Percentiles rank a stretch among this genome's conserved stretches.
Conservation (phyloP, 2,888 invertebrate species). For the Lithophane socia region DNA sequence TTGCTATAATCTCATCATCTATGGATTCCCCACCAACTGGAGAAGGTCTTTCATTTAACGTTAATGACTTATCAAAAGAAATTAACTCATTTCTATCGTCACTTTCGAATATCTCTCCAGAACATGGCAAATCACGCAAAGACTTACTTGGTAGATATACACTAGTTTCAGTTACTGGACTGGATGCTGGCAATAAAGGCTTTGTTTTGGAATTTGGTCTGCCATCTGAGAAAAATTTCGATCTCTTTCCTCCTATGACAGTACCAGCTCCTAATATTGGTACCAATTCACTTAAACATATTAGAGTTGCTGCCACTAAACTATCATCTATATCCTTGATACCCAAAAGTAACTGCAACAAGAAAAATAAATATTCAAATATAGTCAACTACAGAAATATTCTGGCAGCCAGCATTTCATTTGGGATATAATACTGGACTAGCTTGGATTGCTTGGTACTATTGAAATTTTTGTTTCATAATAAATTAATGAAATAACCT, state of each 20-base stretch:
- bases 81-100: constrained; percentile 71
- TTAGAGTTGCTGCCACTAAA: constrained; percentile 95
- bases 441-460: neutral
- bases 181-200: constrained; percentile 54
- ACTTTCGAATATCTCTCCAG: constrained; percentile 77
- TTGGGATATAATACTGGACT: neutral
- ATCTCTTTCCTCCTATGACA: constrained; percentile 95
- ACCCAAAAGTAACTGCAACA: constrained; percentile 93
- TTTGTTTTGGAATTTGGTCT: constrained; percentile 91
- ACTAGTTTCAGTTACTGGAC: constrained; percentile 65
- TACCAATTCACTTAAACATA: constrained; percentile 95
- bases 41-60: constrained; percentile 93
- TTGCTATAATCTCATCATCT: constrained; percentile 78
- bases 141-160: constrained; percentile 74
- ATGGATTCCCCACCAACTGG: constrained; percentile 96
- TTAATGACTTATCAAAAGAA: constrained; percentile 80
- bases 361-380: neutral
- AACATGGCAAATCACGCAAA: constrained; percentile 80
- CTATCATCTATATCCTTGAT: constrained; percentile 96
- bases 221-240: constrained; percentile 96
- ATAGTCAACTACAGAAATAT: neutral
- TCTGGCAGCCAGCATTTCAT: neutral
- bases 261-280: constrained; percentile 96
- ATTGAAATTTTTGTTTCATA: neutral
- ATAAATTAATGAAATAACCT: constrained; percentile 82